Evolutionary conservation across 2,797 vertebrate genomes (phyloP).

Genomic region (Silurus aristotelis): DNA sequence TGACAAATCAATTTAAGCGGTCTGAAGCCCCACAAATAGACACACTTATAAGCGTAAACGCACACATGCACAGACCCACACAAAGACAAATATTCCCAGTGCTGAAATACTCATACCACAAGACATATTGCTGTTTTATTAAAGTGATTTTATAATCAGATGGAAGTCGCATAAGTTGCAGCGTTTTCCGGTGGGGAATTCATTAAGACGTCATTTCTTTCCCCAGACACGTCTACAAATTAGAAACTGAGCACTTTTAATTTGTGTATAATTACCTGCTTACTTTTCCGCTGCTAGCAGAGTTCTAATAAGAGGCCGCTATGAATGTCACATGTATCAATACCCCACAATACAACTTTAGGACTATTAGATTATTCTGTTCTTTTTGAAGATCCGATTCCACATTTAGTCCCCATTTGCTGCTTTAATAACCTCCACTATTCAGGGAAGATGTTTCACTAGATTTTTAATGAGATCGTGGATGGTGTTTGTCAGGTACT

Average conservation of each 20-base stretch:
- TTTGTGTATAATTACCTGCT: background rate
- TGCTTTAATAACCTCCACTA: too few relatives aligned
- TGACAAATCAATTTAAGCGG: conserved; percentile 64
- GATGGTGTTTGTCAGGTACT: too few relatives aligned
- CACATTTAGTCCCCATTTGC: too few relatives aligned
- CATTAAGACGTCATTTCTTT: background rate
- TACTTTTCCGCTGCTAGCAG: background rate
- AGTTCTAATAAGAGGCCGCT: background rate
- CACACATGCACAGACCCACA: background rate
- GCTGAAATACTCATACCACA: too few relatives aligned
- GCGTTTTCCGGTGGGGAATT: background rate
- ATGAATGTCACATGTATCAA: background rate
- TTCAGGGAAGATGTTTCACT: too few relatives aligned
- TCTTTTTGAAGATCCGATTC: too few relatives aligned
- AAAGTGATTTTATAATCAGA: background rate
- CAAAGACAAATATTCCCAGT: background rate
- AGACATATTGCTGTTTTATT: background rate
- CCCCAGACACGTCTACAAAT: background rate
- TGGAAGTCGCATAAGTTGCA: background rate
- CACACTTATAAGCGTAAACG: background rate
- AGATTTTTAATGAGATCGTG: too few relatives aligned
- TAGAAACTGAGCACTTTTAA: conserved; percentile 8
- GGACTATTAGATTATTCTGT: too few relatives aligned
- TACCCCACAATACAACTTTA: too few relatives aligned
- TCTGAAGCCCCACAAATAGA: conserved; percentile 57